phyloP scores from a whole-genome alignment of 2,113 vertebrate genomes.

The Smithornis capensis region DNA sequence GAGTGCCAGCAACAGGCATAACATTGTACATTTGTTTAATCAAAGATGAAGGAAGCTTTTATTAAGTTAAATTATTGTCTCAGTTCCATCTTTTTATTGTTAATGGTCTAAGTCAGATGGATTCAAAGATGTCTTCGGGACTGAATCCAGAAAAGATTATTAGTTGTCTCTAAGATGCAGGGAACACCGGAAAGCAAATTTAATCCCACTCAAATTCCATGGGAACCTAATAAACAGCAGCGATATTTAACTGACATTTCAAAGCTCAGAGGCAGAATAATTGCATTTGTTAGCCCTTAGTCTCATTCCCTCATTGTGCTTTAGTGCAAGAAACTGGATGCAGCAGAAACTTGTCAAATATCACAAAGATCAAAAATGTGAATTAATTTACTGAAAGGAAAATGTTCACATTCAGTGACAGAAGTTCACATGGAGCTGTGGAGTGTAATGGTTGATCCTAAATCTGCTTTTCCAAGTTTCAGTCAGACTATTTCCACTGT shows the following conservation, averaged over 20 bases:
- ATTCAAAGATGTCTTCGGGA: not conserved
- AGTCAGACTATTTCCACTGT: not conserved
- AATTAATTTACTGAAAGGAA: not conserved
- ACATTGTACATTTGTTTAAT: not conserved
- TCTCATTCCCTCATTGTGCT: not conserved
- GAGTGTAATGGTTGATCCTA: not conserved
- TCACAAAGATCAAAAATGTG: not conserved
- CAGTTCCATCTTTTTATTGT: not conserved
- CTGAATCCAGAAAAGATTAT: not conserved
- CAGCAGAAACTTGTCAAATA: not conserved
- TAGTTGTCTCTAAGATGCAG: not conserved
- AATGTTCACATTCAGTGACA: not conserved
- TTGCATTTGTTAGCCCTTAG: not conserved
- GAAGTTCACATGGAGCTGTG: not conserved
- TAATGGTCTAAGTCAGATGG: not conserved
- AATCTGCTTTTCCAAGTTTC: not conserved
- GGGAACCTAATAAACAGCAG: conserved; percentile 29
- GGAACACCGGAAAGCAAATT: not conserved
- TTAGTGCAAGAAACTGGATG: not conserved
- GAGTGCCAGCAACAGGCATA: not conserved
- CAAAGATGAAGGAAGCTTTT: not conserved
- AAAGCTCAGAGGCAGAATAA: conserved; percentile 20
- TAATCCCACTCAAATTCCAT: conserved; percentile 20
- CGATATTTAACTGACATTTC: conserved; percentile 48
- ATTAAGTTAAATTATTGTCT: not conserved